Percentiles rank a stretch among this genome's conserved stretches.
Evolutionary conservation across 2,113 vertebrate species (phyloP).

Genomic region (Limanda limanda): DNA sequence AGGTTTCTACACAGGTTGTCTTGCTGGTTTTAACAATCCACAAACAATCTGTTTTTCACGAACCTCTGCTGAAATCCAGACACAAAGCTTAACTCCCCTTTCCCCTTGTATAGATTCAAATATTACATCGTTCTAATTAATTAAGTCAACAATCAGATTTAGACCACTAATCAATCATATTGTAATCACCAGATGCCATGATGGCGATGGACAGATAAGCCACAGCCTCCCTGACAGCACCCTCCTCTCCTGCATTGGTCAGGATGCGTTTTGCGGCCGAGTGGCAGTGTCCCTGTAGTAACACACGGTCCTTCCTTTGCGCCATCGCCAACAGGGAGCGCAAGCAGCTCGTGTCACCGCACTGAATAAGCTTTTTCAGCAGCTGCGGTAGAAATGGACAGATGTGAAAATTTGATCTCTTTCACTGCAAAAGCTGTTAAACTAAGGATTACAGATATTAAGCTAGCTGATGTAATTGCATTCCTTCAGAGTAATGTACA

Average conservation of each 20-base stretch:
- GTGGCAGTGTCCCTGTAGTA: slow-evolving; percentile 88
- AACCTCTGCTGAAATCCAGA: not conserved
- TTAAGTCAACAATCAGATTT: not conserved
- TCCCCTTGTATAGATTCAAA: not conserved
- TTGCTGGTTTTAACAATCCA: too few species aligned
- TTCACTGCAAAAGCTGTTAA: not conserved
- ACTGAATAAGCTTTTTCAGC: slow-evolving; percentile 89
- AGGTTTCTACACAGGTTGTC: not conserved
- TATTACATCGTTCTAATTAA: not conserved
- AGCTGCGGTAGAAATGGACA: slow-evolving; percentile 78
- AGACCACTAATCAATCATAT: not conserved
- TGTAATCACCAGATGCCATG: slow-evolving; percentile 86
- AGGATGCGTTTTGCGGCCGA: slow-evolving; percentile 84
- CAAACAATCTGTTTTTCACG: not conserved
- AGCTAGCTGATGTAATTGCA: too few species aligned
- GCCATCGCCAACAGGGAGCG: slow-evolving; percentile 86
- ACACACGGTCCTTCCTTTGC: slow-evolving; percentile 79
- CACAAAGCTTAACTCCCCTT: too few species aligned
- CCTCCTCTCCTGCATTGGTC: slow-evolving; percentile 64
- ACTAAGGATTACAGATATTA: not conserved
- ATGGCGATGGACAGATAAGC: slow-evolving; percentile 93
- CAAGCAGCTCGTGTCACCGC: slow-evolving; percentile 89
- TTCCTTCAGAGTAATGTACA: not conserved
- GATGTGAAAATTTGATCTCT: not conserved
- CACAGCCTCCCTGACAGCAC: slow-evolving; percentile 87